Base-by-base conservation (phyloP, 1,140 invertebrate genomes). In the Oscheius sp. region DNA sequence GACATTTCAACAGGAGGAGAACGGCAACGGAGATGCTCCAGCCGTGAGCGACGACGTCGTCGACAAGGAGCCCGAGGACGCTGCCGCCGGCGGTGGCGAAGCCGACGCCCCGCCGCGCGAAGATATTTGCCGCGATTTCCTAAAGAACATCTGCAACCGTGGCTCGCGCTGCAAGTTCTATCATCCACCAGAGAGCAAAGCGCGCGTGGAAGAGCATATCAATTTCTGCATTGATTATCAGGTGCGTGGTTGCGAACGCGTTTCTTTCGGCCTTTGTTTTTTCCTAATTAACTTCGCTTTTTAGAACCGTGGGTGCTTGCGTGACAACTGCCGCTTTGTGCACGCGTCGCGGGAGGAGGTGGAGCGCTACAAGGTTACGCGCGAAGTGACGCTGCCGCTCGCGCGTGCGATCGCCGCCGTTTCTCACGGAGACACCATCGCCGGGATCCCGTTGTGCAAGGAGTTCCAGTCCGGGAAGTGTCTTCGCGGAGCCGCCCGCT, bases 131-230 rank as follows among this genome's bases (percentile, higher is more conserved):
- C 85, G 88, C 26, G 89, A 89, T 80, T 89, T 85, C 81, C 80
- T 89, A 75, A 85, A 89, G 42, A 89, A 89, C 83, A 87, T 89
- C 45, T 93, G 92, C 84, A 89, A 90, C 69, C 86, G 91, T 15
- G 91, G 91, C 10, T 90, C 90, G 78, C 88, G 89, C 42, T 93
- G 92, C 85, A 91, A 91, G 77, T 92, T 89, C 79, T 86, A 88
- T 29, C 91, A 91, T 80, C 88, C 88, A 2, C 84, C 85, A 67
- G 88, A 89, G 84, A 83, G 63, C 63, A 10, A 68, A 59, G 38
- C 35, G 46, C 49, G 45, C 77, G 26, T 35, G 28, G 45, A 81
- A 20, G 81, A 81, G 4, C 75, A 82, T 45, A 78, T 82, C 69
- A 75, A 80, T 34, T 81, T 81, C 68, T 81, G 80, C 68, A 82